Conservation (phyloP, 2,888 invertebrate species). For the Ischnura elegans region DNA sequence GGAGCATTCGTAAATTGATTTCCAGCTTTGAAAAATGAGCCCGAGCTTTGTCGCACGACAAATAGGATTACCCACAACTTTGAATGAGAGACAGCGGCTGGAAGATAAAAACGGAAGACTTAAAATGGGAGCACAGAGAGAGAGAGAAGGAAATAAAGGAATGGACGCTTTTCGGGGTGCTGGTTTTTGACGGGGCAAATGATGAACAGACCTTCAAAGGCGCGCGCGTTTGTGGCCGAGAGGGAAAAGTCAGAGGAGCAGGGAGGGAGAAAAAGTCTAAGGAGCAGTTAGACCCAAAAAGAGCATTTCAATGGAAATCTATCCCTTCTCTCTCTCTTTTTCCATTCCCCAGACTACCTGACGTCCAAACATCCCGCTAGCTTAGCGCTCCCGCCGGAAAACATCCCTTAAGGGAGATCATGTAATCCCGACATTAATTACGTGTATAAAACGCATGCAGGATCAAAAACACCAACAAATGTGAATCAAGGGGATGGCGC, state of each 20-base stretch:
- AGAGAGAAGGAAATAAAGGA: background rate
- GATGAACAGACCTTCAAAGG: background rate
- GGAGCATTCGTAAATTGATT: background rate
- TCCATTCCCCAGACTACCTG: background rate
- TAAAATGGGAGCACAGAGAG: background rate
- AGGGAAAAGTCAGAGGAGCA: background rate
- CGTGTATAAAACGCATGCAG: background rate
- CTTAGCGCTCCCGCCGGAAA: background rate
- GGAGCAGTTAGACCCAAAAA: background rate
- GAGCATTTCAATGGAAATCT: background rate
- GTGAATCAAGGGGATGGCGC: background rate
- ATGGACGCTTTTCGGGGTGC: no score
- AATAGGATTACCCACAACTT: background rate
- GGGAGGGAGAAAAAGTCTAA: background rate
- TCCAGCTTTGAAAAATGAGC: background rate
- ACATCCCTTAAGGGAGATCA: background rate
- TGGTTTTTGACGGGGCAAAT: conserved; percentile 3
- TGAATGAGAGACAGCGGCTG: background rate
- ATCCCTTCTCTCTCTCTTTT: background rate
- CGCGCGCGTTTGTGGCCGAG: background rate
- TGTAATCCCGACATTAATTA: background rate
- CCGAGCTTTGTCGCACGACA: background rate
- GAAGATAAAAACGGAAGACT: background rate
- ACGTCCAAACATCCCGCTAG: background rate
- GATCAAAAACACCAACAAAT: background rate